Base-by-base conservation (phyloP, 1,140 invertebrate species). In the Lepidurus arcticus region DNA sequence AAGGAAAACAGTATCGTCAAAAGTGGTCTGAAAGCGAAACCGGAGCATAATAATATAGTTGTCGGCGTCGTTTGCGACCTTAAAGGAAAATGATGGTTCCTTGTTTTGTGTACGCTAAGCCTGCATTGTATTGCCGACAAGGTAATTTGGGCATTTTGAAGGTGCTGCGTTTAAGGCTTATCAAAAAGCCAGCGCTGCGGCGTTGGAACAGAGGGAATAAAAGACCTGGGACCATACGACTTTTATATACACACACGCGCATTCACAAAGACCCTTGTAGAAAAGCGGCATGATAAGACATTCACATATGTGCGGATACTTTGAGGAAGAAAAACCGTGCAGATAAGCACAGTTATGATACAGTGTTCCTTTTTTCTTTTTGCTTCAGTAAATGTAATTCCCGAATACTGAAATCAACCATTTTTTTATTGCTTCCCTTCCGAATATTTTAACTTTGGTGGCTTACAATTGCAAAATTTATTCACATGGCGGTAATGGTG, bases 161-260 rank as follows among this genome's bases (percentile, higher is more conserved):
- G 53, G 53, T 65, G 53, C 53, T 65, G 53, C 53, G 53, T 65
- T 34, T 65, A 65, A 65, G 53, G 53, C 53, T 65, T 65, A 65
- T 65, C 53, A 65, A 65, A 34, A 65, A 21, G 53, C 21, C 13
- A 65, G 53, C 53, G 53, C n/a, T 65, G 53, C 53, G 53, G 53
- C 53, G 1, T 65, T 65, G 53, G n/a, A 65, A 65, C 21, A 65
- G 21, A 65, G 16, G 9, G 53, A 65, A 65, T 65, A 65, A 65
- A 65, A 21, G 53, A 7, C 21, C 53, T 21, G 13, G 16, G 21
- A n/a, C 53, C 53, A n/a, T 65, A 65, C 53, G 53, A 65, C 53
- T 65, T 65, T n/a, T 65, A 65, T 21, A 53, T n/a, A 47, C 6
- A 47, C 45, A 65, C 53, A 65, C 53, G n/a, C 53, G 8, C 53